Evolutionary conservation across 2,888 invertebrate species (phyloP), one percentile per base, ranked within the genome.

Genomic region (Macrophya alboannulata): DNA sequence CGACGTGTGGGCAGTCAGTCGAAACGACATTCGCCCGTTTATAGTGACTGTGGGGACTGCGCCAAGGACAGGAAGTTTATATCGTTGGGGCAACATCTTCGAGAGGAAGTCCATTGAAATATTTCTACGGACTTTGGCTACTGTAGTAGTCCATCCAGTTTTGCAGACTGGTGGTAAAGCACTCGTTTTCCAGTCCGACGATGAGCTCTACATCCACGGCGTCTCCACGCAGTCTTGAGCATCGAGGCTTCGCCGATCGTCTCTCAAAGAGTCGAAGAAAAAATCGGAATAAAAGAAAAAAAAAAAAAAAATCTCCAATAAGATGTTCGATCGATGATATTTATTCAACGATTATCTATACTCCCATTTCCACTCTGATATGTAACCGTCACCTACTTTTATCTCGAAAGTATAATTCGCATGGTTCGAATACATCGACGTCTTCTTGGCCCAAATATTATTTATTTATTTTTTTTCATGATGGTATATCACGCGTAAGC

Each of bases 81-180:
- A 83, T 83, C 83, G 83, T 83, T 83, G 71, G 83, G 71, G 83
- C 65, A 83, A 83, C 83, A 83, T 83, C 83, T 83, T 83, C 45
- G 31, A 71, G 68, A 65, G 83, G 83, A 83, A 83, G 83, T 83
- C 83, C 31, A 83, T 83, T 71, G 68, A 83, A 83, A 83, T 83
- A 83, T 71, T 40, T 68, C 68, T 71, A 62, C 83, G 17, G 68
- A 83, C 83, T 71, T 83, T 31, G 62, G 81, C 40, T 62, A 62
- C 59, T 43, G 68, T 21, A 43, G 62, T 62, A 43, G 55, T 55
- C 31, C 21, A 21, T 62, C 51, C 21, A 62, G 62, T 45, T 25
- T 17, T 37, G 4, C 76, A 45, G 15, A 37, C 37, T 45, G 68
- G 25, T 74, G 45, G n/a, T n/a, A n/a, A 55, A 55, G 55, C 74